A percentile compares a stretch with the other conserved stretches of the same genome.
These are phyloP conservation scores for Polypedilum vanderplanki DNA, from an alignment of 1,140 invertebrate genomes.

Conservation along the genomic window DNA sequence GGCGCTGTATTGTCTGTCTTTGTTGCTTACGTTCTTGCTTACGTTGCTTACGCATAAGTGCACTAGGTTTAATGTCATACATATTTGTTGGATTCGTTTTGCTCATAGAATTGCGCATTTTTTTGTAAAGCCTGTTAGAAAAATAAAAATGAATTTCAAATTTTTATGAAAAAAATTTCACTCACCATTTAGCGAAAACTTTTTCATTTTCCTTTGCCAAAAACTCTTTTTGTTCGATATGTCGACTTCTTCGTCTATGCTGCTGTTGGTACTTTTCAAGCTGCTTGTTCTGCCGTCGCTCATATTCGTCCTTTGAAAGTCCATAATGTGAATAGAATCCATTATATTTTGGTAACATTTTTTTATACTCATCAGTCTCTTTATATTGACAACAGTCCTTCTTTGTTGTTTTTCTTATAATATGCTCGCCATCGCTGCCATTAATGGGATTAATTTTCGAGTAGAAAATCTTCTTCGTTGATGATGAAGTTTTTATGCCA, in stretches of 20 bases:
- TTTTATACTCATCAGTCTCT: conserved; percentile 37
- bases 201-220: conserved; percentile 34
- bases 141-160: not conserved
- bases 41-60: not conserved
- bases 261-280: conserved; percentile 35
- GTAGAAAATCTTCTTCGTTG: not conserved
- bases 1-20: not conserved
- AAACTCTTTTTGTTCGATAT: conserved; percentile 12
- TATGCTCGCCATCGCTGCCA: not conserved
- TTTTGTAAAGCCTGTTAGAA: not conserved
- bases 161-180: no score
- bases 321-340: conserved; percentile 44
- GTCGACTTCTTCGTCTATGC: conserved; percentile 29
- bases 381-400: conserved; percentile 43
- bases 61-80: not conserved
- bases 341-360: conserved; percentile 37
- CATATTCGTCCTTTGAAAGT: conserved; percentile 38
- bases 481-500: not conserved
- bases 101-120: conserved; percentile 12
- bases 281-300: conserved; percentile 36
- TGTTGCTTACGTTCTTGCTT: not conserved
- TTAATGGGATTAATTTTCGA: not conserved
- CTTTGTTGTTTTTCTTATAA: conserved; percentile 32
- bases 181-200: conserved; percentile 21
- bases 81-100: not conserved